Evolutionary conservation across 1,140 invertebrate species (phyloP), one percentile per base, ranked within the genome.

Genomic region (Eurosta solidaginis): DNA sequence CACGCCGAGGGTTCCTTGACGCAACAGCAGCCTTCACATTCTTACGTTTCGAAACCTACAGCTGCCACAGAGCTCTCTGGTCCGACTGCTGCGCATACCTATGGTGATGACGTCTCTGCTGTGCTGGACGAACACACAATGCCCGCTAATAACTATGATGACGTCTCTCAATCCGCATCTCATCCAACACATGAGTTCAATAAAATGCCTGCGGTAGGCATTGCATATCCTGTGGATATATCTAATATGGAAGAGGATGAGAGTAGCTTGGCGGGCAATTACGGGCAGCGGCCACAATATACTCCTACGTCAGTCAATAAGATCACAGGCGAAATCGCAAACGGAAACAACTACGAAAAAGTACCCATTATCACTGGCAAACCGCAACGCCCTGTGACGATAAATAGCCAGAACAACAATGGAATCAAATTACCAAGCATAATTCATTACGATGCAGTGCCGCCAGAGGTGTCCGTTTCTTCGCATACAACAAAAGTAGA

Each of bases 141-240:
- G 81, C 85, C 85, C 0, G 82, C 83, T 1, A 83, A 47, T 50
- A 81, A 81, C 36, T 86, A 86, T 44, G 78, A 87, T 27, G 85
- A 87, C 77, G 81, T 79, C 9, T 78, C 80, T 5, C 54, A 36
- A 6, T 59, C 82, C 0, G 14, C 73, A 27, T 79, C 80, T 0
- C 82, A 82, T 3, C 85, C 82, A n/a, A 87, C 85, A 4, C 83
- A 83, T 0, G 81, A 87, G 33, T 87, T 87, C 49, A 87, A 86
- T 54, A 87, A 87, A 74, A 87, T 87, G 85, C 85, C 85, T 0
- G 82, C 80, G 12, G 79, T 85, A 77, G 85, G 85, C 29, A 83
- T 86, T 33, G 85, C 85, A 3, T 87, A 87, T 17, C 85, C 85
- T 0, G 82, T 87, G 40, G 85, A 86, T 59, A 85, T 86, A 82